These are phyloP conservation scores for Hylyphantes graminicola DNA, from an alignment of 1,140 invertebrate genomes.

Conservation along the genomic window DNA sequence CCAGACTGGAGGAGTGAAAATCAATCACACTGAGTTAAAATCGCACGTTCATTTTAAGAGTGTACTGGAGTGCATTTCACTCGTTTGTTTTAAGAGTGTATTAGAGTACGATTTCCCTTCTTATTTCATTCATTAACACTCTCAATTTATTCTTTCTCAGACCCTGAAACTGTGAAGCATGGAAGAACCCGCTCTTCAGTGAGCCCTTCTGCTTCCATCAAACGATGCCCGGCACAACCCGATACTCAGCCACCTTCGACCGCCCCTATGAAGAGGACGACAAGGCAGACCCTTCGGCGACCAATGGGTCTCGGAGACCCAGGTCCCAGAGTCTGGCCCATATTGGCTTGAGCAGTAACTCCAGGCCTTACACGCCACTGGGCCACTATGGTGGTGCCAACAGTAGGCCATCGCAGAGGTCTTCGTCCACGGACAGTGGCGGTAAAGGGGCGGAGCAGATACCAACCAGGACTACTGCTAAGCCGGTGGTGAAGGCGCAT, in stretches of 20 bases:
- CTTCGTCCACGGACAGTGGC: constrained; percentile 15
- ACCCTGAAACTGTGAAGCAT: background rate
- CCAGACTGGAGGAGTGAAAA: no score
- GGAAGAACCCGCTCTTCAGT: constrained; percentile 7
- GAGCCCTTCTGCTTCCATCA: background rate
- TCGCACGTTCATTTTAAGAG: no score
- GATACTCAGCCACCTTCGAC: constrained; percentile 59
- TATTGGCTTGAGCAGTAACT: background rate
- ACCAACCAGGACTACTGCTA: constrained; percentile 39
- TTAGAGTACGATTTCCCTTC: no score
- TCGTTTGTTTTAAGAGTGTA: no score
- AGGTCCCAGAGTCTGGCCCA: constrained; percentile 43
- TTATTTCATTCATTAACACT: no score
- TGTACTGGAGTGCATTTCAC: no score
- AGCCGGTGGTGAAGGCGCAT: constrained; percentile 44
- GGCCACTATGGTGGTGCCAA: background rate
- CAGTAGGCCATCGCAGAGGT: background rate
- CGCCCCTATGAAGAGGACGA: constrained; percentile 52
- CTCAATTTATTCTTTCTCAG: background rate
- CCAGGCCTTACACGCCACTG: constrained; percentile 20
- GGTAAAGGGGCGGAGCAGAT: constrained; percentile 18
- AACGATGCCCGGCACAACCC: constrained; percentile 53
- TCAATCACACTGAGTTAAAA: no score
- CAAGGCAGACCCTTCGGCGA: background rate
- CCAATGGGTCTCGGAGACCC: constrained; percentile 5